Conservation (phyloP, 2,113 vertebrate species). For the Scomber scombrus region DNA sequence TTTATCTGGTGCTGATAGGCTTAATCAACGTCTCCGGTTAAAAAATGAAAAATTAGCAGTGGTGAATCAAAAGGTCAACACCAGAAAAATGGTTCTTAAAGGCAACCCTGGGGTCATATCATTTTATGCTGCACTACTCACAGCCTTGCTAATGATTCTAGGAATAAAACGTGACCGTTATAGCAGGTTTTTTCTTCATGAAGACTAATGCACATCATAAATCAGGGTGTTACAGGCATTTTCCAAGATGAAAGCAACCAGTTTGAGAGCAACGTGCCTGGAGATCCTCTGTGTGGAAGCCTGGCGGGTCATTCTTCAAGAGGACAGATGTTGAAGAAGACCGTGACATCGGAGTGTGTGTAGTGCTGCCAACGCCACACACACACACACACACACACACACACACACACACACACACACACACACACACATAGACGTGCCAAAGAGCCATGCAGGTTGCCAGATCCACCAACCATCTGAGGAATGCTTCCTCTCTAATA, state of each 20-base stretch:
- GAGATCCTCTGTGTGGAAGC: conserved; percentile 18
- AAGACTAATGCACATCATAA: background rate
- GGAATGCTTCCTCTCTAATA: conserved; percentile 75
- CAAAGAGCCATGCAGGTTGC: conserved; percentile 53
- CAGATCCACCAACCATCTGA: conserved; percentile 62
- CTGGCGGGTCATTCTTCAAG: conserved; percentile 28
- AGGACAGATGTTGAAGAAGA: conserved; percentile 74
- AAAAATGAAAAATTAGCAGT: too few species aligned
- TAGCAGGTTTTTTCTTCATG: background rate
- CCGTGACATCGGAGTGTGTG: conserved; percentile 59
- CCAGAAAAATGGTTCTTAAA: background rate
- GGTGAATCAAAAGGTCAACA: background rate
- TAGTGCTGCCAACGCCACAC: conserved; percentile 60
- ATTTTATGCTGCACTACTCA: too few species aligned
- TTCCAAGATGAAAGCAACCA: conserved; percentile 14
- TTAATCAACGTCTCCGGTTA: too few species aligned
- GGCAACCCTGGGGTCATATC: background rate
- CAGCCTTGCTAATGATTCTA: background rate
- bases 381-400: conserved; percentile 22
- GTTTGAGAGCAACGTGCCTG: background rate
- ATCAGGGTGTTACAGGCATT: background rate
- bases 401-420: conserved; percentile 1
- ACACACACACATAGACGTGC: conserved; percentile 15
- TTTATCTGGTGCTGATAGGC: too few species aligned
- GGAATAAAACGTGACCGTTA: background rate